Evolutionary conservation across 1,140 invertebrate species (phyloP).

Genomic region (Copidosoma floridanum): DNA sequence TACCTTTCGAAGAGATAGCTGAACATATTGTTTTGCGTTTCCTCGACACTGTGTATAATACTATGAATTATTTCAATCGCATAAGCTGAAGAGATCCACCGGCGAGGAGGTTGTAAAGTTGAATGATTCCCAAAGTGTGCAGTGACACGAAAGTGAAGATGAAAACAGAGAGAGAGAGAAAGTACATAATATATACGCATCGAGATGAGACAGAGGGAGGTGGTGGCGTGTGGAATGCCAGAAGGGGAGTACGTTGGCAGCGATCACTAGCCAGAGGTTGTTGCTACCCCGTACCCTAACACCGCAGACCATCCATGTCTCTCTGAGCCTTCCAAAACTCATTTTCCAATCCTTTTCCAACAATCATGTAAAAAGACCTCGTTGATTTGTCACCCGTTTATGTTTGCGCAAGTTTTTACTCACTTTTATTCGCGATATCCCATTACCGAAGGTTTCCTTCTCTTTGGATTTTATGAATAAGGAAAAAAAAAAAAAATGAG

Average conservation of each 20-base stretch:
- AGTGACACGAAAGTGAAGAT: slow-evolving; percentile 1
- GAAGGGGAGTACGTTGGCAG: too few relatives aligned
- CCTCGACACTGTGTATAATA: too few relatives aligned
- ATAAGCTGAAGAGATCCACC: too few relatives aligned
- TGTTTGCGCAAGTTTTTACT: too few relatives aligned
- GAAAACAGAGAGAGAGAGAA: not conserved
- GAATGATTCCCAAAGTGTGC: not conserved
- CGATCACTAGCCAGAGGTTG: not conserved
- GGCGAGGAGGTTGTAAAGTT: not conserved
- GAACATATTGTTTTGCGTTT: too few relatives aligned
- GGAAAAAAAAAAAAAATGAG: too few relatives aligned
- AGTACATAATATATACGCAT: too few relatives aligned
- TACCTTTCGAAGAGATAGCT: too few relatives aligned
- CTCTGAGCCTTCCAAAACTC: not conserved
- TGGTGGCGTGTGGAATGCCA: too few relatives aligned
- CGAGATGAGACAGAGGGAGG: too few relatives aligned
- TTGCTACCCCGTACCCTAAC: slow-evolving; percentile 7
- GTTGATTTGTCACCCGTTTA: too few relatives aligned
- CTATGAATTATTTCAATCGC: too few relatives aligned
- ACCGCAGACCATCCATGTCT: not conserved
- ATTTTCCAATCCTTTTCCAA: not conserved
- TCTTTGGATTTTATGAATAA: not conserved
- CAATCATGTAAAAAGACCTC: not conserved
- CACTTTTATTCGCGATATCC: not conserved
- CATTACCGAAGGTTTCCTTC: not conserved